These are phyloP conservation scores for Lepidocolaptes lacrymiger DNA, from an alignment of 2,797 vertebrate genomes.

Conservation along the genomic window DNA sequence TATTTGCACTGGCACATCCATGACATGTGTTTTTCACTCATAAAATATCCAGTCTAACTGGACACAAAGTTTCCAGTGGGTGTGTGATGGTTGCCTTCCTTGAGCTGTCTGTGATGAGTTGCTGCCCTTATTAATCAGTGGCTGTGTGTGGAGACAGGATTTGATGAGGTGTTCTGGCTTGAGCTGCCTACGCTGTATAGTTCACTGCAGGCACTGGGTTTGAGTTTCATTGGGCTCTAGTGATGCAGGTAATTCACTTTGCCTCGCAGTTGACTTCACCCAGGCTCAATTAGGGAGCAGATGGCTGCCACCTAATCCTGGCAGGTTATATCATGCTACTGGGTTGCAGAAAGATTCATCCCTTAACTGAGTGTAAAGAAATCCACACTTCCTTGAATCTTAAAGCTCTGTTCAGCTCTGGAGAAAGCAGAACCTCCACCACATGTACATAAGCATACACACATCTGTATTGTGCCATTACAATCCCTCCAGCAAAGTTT, in stretches of 20 bases:
- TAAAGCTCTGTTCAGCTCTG: not conserved
- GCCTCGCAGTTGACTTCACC: not conserved
- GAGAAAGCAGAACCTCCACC: not conserved
- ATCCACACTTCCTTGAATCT: not conserved
- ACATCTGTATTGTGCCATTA: not conserved
- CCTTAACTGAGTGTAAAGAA: not conserved
- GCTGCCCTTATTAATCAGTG: not conserved
- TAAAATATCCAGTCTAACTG: not conserved
- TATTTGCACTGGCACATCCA: not conserved
- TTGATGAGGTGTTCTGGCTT: not conserved
- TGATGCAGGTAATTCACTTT: not conserved
- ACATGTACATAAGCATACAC: fast-evolving
- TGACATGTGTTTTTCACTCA: not conserved
- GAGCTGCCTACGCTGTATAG: not conserved
- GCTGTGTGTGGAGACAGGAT: not conserved
- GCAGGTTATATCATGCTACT: not conserved
- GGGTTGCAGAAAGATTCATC: not conserved
- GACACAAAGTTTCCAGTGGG: not conserved
- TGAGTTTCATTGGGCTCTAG: not conserved
- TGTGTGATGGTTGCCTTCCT: not conserved
- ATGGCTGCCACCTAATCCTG: not conserved
- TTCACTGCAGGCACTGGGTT: not conserved
- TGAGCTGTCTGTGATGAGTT: not conserved
- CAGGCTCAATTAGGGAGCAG: not conserved
- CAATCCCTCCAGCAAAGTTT: not conserved